phyloP scores from a whole-genome alignment of 2,113 vertebrate species.

The Argyrosomus japonicus region DNA sequence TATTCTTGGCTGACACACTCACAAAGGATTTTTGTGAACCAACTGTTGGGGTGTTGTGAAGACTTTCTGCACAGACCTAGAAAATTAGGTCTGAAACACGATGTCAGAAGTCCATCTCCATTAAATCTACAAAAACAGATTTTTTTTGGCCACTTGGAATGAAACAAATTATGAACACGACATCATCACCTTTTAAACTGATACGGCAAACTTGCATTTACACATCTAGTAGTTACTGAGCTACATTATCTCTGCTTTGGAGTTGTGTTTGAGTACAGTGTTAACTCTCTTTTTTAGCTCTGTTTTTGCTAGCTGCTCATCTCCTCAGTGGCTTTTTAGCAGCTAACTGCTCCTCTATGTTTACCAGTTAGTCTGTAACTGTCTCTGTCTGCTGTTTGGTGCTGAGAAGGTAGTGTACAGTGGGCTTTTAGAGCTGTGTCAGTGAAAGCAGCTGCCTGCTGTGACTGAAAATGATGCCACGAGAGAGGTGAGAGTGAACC shows the following conservation, averaged over 20 bases:
- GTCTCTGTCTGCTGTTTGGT: not conserved
- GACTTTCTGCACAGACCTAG: not conserved
- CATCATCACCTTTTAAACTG: not conserved
- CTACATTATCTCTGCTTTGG: not conserved
- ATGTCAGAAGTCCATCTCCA: not conserved
- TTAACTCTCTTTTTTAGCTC: too few species aligned
- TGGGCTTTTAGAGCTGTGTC: not conserved
- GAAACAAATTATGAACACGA: not conserved
- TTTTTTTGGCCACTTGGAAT: not conserved
- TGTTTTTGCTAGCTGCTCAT: too few species aligned
- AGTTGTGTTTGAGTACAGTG: not conserved
- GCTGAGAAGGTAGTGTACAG: not conserved
- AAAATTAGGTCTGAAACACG: not conserved
- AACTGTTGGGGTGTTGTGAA: not conserved
- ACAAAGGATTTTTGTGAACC: conserved; percentile 3
- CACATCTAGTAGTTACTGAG: not conserved
- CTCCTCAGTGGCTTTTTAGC: not conserved
- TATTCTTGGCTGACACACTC: conserved; percentile 12
- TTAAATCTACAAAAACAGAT: not conserved
- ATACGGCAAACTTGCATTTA: not conserved
- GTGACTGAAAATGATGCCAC: too few species aligned
- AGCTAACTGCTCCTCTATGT: not conserved
- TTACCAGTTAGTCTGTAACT: not conserved
- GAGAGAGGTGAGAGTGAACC: not conserved
- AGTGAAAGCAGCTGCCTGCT: too few species aligned